phyloP scores from a whole-genome alignment of 2,888 invertebrate genomes.

The Drosophila seclusa region DNA sequence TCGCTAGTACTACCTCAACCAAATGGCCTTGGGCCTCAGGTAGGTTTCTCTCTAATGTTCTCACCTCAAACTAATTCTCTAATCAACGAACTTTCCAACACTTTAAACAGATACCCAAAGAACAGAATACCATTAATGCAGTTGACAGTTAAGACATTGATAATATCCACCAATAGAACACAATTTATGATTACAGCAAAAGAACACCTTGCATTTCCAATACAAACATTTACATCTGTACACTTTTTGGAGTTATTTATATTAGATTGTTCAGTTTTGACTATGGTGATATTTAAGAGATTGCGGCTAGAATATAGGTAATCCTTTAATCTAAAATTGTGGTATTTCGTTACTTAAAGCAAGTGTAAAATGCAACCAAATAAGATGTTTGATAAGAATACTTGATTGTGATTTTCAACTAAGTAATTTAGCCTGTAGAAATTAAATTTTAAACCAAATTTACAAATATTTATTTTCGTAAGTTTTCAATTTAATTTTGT shows the following conservation, averaged over 20 bases:
- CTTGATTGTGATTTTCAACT: constrained; percentile 6
- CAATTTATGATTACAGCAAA: not conserved
- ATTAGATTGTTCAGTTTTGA: not conserved
- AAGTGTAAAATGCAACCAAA: constrained; percentile 49
- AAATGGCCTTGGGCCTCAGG: constrained; percentile 54
- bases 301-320: constrained; percentile 11
- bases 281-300: not conserved
- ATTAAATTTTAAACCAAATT: not conserved
- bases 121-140: constrained; percentile 6
- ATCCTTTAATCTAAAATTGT: not conserved
- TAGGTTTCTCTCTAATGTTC: constrained; percentile 63
- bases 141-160: constrained; percentile 12
- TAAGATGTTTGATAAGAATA: constrained; percentile 37
- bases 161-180: constrained; percentile 4
- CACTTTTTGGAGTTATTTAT: not conserved
- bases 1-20: constrained; percentile 34
- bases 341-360: constrained; percentile 25
- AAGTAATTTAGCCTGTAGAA: constrained; percentile 11
- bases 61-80: constrained; percentile 28
- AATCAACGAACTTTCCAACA: constrained; percentile 33
- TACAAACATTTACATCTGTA: constrained; percentile 13
- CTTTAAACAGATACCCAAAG: constrained; percentile 14
- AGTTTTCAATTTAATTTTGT: not conserved
- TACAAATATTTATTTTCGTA: constrained; percentile 7
- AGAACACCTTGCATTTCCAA: constrained; percentile 1